Evolutionary conservation across 1,140 invertebrate species (phyloP).

Genomic region (Drosophila serrata): DNA sequence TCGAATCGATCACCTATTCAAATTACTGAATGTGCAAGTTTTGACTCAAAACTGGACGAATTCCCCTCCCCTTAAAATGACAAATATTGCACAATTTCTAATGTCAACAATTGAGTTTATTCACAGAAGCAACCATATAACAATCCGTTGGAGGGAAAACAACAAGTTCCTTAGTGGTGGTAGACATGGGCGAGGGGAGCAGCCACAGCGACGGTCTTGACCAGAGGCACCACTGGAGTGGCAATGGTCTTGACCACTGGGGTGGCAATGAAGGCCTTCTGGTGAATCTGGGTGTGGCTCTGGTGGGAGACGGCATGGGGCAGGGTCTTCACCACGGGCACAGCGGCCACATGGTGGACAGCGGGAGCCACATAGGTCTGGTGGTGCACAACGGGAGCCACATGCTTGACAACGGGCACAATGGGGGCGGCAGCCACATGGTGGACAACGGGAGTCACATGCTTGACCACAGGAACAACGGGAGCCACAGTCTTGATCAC

Average conservation of each 20-base stretch:
- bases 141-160: slow-evolving; percentile 19
- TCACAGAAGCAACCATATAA: slow-evolving; percentile 63
- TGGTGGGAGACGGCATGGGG: slow-evolving; percentile 86
- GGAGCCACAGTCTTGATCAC: slow-evolving; percentile 56
- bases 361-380: slow-evolving; percentile 68
- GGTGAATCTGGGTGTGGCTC: slow-evolving; percentile 84
- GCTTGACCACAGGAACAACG: slow-evolving; percentile 33
- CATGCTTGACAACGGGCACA: slow-evolving; percentile 74
- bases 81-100: slow-evolving; percentile 25
- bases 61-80: background rate
- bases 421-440: slow-evolving; percentile 29
- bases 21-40: background rate
- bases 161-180: slow-evolving; percentile 52
- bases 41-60: background rate
- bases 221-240: slow-evolving; percentile 46
- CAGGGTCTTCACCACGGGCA: slow-evolving; percentile 56
- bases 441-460: slow-evolving; percentile 53
- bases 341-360: slow-evolving; percentile 74
- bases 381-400: slow-evolving; percentile 60
- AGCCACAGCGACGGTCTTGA: slow-evolving; percentile 62
- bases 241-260: slow-evolving; percentile 62
- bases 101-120: slow-evolving; percentile 56
- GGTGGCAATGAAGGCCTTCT: slow-evolving; percentile 61
- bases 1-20: slow-evolving; percentile 28
- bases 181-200: slow-evolving; percentile 67